Evolutionary conservation across 1,140 invertebrate species (phyloP), one percentile per base, ranked within the genome.

Genomic region (Philopotamus ludificatus): DNA sequence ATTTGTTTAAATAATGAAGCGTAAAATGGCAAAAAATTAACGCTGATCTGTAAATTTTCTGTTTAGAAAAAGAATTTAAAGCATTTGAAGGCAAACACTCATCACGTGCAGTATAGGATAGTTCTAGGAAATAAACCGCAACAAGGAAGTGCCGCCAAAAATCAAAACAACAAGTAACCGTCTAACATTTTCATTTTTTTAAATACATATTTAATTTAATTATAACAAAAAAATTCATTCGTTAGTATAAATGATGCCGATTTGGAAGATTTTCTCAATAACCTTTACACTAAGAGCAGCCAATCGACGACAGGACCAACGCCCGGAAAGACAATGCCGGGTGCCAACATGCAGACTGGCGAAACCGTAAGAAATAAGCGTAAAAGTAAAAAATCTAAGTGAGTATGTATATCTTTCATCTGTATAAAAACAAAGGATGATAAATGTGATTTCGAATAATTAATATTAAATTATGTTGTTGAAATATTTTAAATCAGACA

Each of bases 81-180:
- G 69, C 89, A 92, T 77, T 77, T 92, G 58, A 85, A 86, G 75
- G 89, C 93, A 8, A 93, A 96, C 78, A 90, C 90, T 59, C 94
- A 96, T 81, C 86, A 89, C 74, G 92, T 97, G 55, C 93, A 95
- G 76, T 95, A 95, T 79, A 87, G 93, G 71, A 94, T 95, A 76
- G 91, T 94, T 66, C 85, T 93, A 50, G 92, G 91, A 49, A 80
- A 76, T 72, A 79, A 79, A 66, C 77, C 77, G 42, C 71, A 74
- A 67, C 54, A 42, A 21, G 65, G 68, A 23, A 49, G 51, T 39
- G 50, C 16, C 1, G 62, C 25, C 18, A 65, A 63, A 41, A 55
- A 18, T 49, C 21, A 42, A 10, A 51, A 28, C 25, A 60, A 47
- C 23, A 57, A 60, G 57, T 60, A 26, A 16, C 41, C 28, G 22